Conservation (phyloP, 2,797 vertebrate genomes). For the Enteromius radiatus region DNA sequence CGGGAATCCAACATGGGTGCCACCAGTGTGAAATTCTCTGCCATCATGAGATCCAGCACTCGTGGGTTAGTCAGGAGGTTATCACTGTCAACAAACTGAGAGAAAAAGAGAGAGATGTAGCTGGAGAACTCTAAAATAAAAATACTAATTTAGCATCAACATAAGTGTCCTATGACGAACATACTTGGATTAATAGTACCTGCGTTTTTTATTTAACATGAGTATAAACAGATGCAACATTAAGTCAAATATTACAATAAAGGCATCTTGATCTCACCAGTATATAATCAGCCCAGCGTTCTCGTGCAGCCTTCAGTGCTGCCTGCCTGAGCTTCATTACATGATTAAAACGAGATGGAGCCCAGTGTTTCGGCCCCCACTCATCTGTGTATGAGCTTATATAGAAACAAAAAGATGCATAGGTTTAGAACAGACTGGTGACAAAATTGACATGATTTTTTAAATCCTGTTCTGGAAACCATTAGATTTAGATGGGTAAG, state of each 20-base stretch:
- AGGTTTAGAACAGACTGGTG: not conserved
- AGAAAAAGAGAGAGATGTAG: not conserved
- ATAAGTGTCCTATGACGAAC: not conserved
- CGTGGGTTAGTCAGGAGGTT: slow-evolving; percentile 93
- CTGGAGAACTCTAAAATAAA: not conserved
- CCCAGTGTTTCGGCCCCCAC: slow-evolving; percentile 95
- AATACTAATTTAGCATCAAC: not conserved
- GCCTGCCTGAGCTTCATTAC: slow-evolving; percentile 95
- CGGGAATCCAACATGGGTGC: slow-evolving; percentile 96
- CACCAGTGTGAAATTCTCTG: slow-evolving; percentile 91
- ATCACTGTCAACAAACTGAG: slow-evolving; percentile 91
- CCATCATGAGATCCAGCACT: slow-evolving; percentile 88
- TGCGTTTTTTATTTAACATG: not conserved
- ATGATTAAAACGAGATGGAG: slow-evolving; percentile 89
- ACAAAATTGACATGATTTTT: not conserved
- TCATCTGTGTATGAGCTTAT: slow-evolving; percentile 91
- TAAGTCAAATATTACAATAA: not conserved
- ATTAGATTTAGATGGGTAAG: not conserved
- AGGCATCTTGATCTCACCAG: slow-evolving; percentile 77
- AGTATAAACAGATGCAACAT: not conserved
- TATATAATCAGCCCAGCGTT: slow-evolving; percentile 95
- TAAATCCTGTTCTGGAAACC: slow-evolving; percentile 11
- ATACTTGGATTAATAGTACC: not conserved
- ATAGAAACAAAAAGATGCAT: not conserved
- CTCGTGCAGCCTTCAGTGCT: slow-evolving; percentile 87